phyloP scores from a whole-genome alignment of 1,140 invertebrate species.

The Octopus bimaculoides region DNA sequence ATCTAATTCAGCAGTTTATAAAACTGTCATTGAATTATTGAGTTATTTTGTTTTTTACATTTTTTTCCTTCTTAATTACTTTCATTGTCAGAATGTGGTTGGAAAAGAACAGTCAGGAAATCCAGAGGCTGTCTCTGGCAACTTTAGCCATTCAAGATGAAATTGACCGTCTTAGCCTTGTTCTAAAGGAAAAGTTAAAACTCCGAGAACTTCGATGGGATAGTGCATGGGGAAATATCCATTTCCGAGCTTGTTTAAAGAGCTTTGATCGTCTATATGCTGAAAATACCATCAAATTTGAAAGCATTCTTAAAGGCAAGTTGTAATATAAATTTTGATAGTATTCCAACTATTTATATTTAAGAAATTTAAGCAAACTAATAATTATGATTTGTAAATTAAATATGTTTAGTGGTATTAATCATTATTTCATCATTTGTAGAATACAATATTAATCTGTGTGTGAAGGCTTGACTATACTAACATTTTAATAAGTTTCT shows the following conservation, averaged over 20 bases:
- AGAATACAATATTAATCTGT: too few relatives aligned
- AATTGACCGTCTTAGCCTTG: constrained; percentile 28
- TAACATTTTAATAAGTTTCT: too few relatives aligned
- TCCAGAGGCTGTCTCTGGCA: constrained; percentile 20
- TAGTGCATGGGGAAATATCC: constrained; percentile 38
- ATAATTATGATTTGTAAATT: too few relatives aligned
- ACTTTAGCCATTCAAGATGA: constrained; percentile 25
- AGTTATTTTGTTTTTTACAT: too few relatives aligned
- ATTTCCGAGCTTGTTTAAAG: constrained; percentile 39
- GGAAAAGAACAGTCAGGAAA: constrained; percentile 29
- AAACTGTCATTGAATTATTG: too few relatives aligned
- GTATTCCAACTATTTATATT: too few relatives aligned
- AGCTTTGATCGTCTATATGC: constrained; percentile 34
- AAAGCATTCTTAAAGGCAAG: constrained; percentile 34
- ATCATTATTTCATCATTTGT: too few relatives aligned
- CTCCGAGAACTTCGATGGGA: constrained; percentile 38
- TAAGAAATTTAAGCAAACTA: too few relatives aligned
- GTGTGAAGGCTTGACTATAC: too few relatives aligned
- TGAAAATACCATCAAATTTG: constrained; percentile 30
- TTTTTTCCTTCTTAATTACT: too few relatives aligned
- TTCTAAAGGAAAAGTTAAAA: constrained; percentile 23
- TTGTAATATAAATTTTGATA: neutral
- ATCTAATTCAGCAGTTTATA: too few relatives aligned
- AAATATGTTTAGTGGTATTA: too few relatives aligned
- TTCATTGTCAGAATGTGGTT: constrained; percentile 35